phyloP scores from a whole-genome alignment of 1,140 invertebrate genomes.

The Drosophila kikkawai region DNA sequence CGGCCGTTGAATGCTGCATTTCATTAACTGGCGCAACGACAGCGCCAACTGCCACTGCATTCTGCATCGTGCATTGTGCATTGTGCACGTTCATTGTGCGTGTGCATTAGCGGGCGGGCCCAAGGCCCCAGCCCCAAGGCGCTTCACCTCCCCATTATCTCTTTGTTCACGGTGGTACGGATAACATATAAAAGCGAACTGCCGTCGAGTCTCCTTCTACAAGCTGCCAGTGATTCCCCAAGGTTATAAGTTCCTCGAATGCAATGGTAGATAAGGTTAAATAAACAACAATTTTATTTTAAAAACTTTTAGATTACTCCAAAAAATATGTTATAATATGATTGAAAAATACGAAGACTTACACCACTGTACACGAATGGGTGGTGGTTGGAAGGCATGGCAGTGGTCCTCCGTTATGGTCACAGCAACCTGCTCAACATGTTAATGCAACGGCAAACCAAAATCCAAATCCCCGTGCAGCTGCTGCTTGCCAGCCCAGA shows the following conservation, averaged over 20 bases:
- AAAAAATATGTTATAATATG: neutral
- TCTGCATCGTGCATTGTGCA: slow-evolving; percentile 52
- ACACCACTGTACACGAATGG: slow-evolving; percentile 21
- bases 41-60: slow-evolving; percentile 33
- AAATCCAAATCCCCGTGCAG: slow-evolving; percentile 48
- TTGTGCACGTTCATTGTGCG: slow-evolving; percentile 73
- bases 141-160: neutral
- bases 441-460: slow-evolving; percentile 71
- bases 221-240: neutral
- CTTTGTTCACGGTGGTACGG: slow-evolving; percentile 22
- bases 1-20: slow-evolving; percentile 61
- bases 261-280: neutral
- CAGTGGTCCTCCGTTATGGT: slow-evolving; percentile 48
- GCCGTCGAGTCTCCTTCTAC: neutral
- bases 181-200: neutral
- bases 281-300: neutral
- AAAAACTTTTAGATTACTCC: neutral
- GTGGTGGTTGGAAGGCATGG: neutral
- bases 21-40: slow-evolving; percentile 63
- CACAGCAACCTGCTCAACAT: slow-evolving; percentile 74
- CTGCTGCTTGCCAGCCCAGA: slow-evolving; percentile 37
- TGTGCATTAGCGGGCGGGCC: slow-evolving; percentile 66
- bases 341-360: neutral
- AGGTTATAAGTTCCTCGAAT: neutral
- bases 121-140: slow-evolving; percentile 17